These are phyloP conservation scores for Formica aserva DNA, from an alignment of 2,888 invertebrate genomes.

Conservation along the genomic window DNA sequence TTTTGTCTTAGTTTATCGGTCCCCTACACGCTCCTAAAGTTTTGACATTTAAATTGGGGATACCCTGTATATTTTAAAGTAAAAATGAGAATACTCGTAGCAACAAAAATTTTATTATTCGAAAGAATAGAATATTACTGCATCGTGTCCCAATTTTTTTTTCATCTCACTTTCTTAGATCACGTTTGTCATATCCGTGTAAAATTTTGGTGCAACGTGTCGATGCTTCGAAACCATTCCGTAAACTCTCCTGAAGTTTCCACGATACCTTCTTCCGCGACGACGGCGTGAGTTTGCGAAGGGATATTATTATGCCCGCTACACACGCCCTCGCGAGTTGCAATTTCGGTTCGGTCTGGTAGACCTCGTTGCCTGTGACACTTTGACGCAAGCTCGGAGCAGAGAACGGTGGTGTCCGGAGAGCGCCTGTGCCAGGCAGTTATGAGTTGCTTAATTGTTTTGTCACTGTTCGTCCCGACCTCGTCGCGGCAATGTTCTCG, in stretches of 20 bases:
- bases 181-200: background rate
- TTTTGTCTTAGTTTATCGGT: too few species aligned
- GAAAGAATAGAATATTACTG: background rate
- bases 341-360: slow-evolving; percentile 84
- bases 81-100: background rate
- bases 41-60: too few species aligned
- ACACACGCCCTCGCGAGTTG: slow-evolving; percentile 77
- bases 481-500: slow-evolving; percentile 58
- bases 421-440: slow-evolving; percentile 82
- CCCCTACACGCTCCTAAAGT: too few species aligned
- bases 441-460: slow-evolving; percentile 86
- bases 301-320: slow-evolving; percentile 79
- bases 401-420: slow-evolving; percentile 77
- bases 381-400: slow-evolving; percentile 83
- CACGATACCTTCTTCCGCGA: slow-evolving; percentile 64
- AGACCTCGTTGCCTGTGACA: slow-evolving; percentile 84
- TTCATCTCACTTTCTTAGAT: background rate
- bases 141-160: background rate
- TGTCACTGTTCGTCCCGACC: slow-evolving; percentile 82
- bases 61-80: too few species aligned
- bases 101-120: background rate
- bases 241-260: slow-evolving; percentile 50
- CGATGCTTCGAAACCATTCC: slow-evolving; percentile 55
- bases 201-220: slow-evolving; percentile 8
- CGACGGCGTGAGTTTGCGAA: slow-evolving; percentile 63